Conservation (phyloP, 2,888 invertebrate species). For the Phragmatobia fuliginosa region DNA sequence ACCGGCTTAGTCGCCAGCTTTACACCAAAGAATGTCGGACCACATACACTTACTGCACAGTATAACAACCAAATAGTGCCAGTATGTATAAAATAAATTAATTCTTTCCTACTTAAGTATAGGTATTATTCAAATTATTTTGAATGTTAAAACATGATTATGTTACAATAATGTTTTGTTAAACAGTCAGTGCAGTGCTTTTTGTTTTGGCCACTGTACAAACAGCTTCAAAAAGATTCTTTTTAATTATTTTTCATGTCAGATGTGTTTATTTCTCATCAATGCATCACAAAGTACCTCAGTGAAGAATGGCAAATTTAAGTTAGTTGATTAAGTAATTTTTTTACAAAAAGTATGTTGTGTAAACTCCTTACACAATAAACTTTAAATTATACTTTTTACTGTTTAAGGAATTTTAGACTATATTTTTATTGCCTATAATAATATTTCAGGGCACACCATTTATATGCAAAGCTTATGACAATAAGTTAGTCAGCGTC, state of each 20-base stretch:
- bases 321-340: not conserved
- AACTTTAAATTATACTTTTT: too few relatives aligned
- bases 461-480: constrained; percentile 96
- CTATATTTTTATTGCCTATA: not conserved
- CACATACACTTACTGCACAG: constrained; percentile 95
- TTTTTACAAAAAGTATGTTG: not conserved
- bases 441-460: constrained; percentile 89
- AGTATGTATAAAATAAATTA: constrained; percentile 57
- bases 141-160: too few relatives aligned
- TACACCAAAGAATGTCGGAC: constrained; percentile 96
- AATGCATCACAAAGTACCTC: too few relatives aligned
- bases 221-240: too few relatives aligned
- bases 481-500: constrained; percentile 95
- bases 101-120: not conserved
- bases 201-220: too few relatives aligned
- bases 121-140: too few relatives aligned
- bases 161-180: too few relatives aligned
- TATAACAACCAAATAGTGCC: constrained; percentile 96
- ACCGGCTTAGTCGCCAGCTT: constrained; percentile 96
- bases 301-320: too few relatives aligned
- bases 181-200: too few relatives aligned
- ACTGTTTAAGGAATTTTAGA: not conserved
- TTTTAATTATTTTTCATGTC: too few relatives aligned
- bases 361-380: not conserved
- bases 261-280: too few relatives aligned